These are phyloP conservation scores for Thumatha senex DNA, from an alignment of 2,888 invertebrate genomes.

Conservation along the genomic window DNA sequence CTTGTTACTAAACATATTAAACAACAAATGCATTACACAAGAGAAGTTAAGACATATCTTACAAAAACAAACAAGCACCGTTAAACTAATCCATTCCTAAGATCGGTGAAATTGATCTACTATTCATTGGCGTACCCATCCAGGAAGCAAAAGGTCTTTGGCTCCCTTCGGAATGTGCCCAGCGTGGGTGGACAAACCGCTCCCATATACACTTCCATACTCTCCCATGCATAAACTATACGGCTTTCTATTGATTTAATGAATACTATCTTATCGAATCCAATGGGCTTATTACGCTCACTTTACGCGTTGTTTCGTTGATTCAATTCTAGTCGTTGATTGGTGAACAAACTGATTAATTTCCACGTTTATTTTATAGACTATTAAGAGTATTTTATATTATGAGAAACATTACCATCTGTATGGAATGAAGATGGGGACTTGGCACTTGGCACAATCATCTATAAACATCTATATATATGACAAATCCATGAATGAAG, in stretches of 20 bases:
- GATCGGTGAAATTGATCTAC: slow-evolving; percentile 51
- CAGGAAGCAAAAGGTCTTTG: slow-evolving; percentile 81
- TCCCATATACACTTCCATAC: slow-evolving; percentile 43
- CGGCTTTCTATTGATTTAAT: slow-evolving; percentile 81
- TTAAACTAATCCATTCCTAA: slow-evolving; percentile 44
- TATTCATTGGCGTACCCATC: slow-evolving; percentile 62
- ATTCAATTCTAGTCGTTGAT: slow-evolving; percentile 33
- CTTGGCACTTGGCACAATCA: too few relatives aligned
- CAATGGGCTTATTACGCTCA: slow-evolving; percentile 70
- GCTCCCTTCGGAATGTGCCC: slow-evolving; percentile 75
- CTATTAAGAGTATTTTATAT: slow-evolving; percentile 20
- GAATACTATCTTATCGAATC: slow-evolving; percentile 76
- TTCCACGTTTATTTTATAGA: slow-evolving; percentile 5
- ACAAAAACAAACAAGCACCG: slow-evolving; percentile 27
- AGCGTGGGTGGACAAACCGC: slow-evolving; percentile 61
- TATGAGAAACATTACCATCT: slow-evolving; percentile 21
- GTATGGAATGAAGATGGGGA: slow-evolving; percentile 4
- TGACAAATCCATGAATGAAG: too few relatives aligned
- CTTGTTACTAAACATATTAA: slow-evolving; percentile 16
- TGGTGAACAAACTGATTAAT: slow-evolving; percentile 5
- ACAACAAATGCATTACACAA: slow-evolving; percentile 11
- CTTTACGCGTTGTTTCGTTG: slow-evolving; percentile 51
- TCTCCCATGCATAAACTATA: slow-evolving; percentile 62
- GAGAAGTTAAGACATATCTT: slow-evolving; percentile 22
- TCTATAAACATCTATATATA: too few relatives aligned